Base-by-base conservation (phyloP, 2,113 vertebrate genomes). In the Alligator sinensis region DNA sequence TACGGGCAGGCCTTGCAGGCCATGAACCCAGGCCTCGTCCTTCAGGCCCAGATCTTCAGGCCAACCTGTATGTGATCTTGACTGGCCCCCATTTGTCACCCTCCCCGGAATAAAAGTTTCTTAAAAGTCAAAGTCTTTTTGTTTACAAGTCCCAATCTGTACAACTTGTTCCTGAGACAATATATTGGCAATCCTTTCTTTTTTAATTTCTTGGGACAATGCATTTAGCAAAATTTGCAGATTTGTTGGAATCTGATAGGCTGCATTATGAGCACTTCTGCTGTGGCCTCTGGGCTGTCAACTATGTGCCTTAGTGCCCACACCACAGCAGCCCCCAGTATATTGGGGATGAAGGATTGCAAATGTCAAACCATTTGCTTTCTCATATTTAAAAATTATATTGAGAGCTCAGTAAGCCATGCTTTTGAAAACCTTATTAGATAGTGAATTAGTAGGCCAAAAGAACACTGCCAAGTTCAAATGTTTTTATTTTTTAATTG, bases 61-160 rank as follows among this genome's bases (percentile, higher is more conserved):
- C 34, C 34, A 34, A 34, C 86, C 82, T 88, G 89, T 21, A 55
- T 58, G 82, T 84, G 85, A 62, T 82, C 95, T 92, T 92, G 80
- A 80, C 77, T 80, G 58, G 28, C 1, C 2, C 30, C 75, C 21
- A 28, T 87, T 60, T 91, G 92, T 81, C 18, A 68, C 80, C 61
- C 0, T 0, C 64, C 77, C 24, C 0, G 34, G 34, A 34, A 34
- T 34, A 34, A 34, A 34, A 4, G 0, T 74, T 84, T 91, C 77
- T 83, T 28, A 30, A 47, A 57, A 47, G 92, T 38, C 55, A n/a
- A 24, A 22, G 22, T 8, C 47, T 47, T 47, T 47, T 47, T 3
- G 0, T 16, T 87, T 55, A 82, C 80, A 90, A 9, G 47, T 7
- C 30, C 38, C 28, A 82, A 79, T 77, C 89, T 82, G 60, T 54